Evolutionary conservation across 2,888 invertebrate species (phyloP).

Genomic region (Chrysolina americana): DNA sequence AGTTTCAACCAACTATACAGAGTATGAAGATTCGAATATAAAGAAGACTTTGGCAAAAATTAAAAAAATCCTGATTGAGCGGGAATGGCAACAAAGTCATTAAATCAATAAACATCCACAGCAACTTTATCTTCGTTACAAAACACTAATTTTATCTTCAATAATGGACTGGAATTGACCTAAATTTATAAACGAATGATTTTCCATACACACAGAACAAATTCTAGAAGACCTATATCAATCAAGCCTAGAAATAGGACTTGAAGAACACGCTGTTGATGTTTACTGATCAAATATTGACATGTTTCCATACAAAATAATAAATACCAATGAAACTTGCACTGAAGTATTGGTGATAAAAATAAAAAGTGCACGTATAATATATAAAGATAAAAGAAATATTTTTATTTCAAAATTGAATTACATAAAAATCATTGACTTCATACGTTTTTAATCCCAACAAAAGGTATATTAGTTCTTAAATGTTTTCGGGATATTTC

Average conservation of each 20-base stretch:
- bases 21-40: constrained; percentile 40
- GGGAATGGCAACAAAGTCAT: constrained; percentile 4
- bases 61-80: constrained; percentile 25
- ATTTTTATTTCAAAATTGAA: constrained; percentile 11
- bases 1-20: constrained; percentile 51
- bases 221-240: no score
- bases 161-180: no score
- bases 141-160: not conserved
- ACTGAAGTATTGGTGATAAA: constrained; percentile 9
- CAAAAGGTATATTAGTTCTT: constrained; percentile 1
- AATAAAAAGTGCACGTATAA: constrained; percentile 20
- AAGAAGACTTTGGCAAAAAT: constrained; percentile 30
- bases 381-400: constrained; percentile 24
- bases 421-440: constrained; percentile 44
- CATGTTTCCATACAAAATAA: constrained; percentile 8
- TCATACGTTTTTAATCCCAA: constrained; percentile 32
- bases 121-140: not conserved
- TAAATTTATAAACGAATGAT: no score
- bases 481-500: not conserved
- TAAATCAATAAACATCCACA: not conserved
- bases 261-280: not conserved
- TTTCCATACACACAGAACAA: no score
- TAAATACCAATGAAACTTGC: not conserved
- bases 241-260: not conserved
- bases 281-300: constrained; percentile 3